These are phyloP conservation scores for Anagyrus pseudococci DNA, from an alignment of 2,888 invertebrate species.

Conservation along the genomic window DNA sequence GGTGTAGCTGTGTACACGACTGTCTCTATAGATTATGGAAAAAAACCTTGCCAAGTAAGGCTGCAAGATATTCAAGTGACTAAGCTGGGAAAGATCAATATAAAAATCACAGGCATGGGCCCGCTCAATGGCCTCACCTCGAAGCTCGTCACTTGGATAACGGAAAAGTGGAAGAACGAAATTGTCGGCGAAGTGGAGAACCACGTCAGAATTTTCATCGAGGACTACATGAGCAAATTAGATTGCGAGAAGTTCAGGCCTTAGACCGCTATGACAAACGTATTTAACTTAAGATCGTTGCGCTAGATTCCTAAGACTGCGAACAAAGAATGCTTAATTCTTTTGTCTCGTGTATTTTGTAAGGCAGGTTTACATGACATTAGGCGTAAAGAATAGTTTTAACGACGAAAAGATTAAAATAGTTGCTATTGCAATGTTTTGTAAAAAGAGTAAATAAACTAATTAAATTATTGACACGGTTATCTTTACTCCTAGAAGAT, in stretches of 20 bases:
- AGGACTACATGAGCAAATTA: conserved; percentile 32
- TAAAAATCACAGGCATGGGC: conserved; percentile 38
- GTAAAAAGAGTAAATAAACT: no score
- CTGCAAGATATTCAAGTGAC: conserved; percentile 27
- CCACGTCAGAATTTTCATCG: conserved; percentile 9
- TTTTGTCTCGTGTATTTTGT: neutral
- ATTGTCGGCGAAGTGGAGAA: conserved; percentile 38
- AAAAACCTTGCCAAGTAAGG: conserved; percentile 35
- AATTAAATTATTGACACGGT: no score
- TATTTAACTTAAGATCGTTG: neutral
- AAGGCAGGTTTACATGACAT: no score
- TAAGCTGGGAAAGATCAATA: conserved; percentile 2
- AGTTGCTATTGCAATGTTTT: no score
- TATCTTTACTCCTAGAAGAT: no score
- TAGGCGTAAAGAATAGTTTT: no score
- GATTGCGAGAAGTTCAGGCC: conserved; percentile 42
- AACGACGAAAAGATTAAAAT: no score
- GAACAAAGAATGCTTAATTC: neutral
- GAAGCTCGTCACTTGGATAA: conserved; percentile 37
- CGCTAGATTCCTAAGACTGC: neutral
- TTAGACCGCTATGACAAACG: neutral
- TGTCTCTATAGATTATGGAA: conserved; percentile 39
- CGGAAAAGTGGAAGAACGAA: conserved; percentile 36
- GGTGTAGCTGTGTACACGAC: conserved; percentile 34
- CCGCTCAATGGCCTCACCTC: conserved; percentile 28